These are phyloP conservation scores for Aphodius sticticus DNA, from an alignment of 2,888 invertebrate genomes.

Conservation along the genomic window DNA sequence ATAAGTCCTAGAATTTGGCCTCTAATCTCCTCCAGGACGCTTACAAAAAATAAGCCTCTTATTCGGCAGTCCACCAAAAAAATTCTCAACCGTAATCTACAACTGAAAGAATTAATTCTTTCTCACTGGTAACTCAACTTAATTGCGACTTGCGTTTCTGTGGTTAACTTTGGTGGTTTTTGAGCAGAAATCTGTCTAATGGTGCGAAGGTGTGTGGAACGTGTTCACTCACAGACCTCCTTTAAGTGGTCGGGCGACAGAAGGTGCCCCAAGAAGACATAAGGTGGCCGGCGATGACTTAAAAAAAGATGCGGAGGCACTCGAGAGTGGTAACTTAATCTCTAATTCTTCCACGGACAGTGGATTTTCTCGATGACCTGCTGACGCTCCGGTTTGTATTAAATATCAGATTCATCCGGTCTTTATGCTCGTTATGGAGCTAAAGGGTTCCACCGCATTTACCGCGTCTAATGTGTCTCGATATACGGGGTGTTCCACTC, in stretches of 20 bases:
- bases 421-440: not conserved
- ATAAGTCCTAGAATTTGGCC: not conserved
- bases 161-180: not conserved
- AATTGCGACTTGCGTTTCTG: not conserved
- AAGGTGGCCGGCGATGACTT: not conserved
- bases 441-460: not conserved
- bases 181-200: not conserved
- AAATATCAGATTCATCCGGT: constrained; percentile 4
- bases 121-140: not conserved
- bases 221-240: not conserved
- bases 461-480: too few relatives aligned
- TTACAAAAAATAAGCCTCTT: not conserved
- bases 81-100: not conserved
- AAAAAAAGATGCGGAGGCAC: not conserved
- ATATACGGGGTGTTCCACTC: too few relatives aligned
- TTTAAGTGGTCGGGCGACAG: not conserved
- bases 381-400: not conserved
- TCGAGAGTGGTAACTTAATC: not conserved
- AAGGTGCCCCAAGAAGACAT: not conserved
- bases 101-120: not conserved
- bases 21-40: not conserved
- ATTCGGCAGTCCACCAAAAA: not conserved
- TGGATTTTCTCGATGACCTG: not conserved
- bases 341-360: not conserved
- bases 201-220: not conserved